Base-by-base conservation (phyloP, 2,797 vertebrate species). In the Rhinogobio ventralis region DNA sequence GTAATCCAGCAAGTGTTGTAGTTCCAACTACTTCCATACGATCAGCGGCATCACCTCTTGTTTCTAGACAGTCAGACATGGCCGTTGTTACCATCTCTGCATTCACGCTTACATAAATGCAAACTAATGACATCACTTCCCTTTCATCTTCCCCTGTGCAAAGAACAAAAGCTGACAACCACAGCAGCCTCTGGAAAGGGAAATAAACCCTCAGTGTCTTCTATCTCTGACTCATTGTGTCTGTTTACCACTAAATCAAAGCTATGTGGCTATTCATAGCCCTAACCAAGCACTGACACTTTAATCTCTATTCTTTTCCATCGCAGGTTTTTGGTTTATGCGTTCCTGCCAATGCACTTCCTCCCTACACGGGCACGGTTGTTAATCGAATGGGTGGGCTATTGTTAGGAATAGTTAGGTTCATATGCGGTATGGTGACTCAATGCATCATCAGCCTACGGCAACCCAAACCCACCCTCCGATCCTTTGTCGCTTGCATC, bases 91-190 rank as follows among this genome's bases (percentile, higher is more conserved):
- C 30, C 51, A 36, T 30, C 45, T 33, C 62, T 33, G 19, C 17
- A 19, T 64, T 69, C 66, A 42, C 1, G 30, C 62, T 81, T 76
- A 71, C 84, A 80, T 83, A 83, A 66, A 84, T 33, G 36, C 57
- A 81, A 62, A 72, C 71, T 73, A 81, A 88, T 88, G 78, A 77
- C 77, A 86, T 83, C 77, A 84, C 55, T 80, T 83, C 69, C 42
- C 81, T 88, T 86, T 86, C 60, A 88, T 88, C 77, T 81, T 80
- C 68, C 55, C 68, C 72, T 81, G 23, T 36, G 42, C 15, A 67
- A 84, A 79, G 62, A 83, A 84, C 68, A 81, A 72, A 84, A 86
- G 55, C 69, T 68, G 76, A 88, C 77, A 88, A 82, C 46, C 57
- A 77, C 30, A 85, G 45, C 78, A 62, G 74, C 53, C 66, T 74